Base-by-base conservation (phyloP, 2,113 vertebrate genomes). In the Calyptomena viridis region DNA sequence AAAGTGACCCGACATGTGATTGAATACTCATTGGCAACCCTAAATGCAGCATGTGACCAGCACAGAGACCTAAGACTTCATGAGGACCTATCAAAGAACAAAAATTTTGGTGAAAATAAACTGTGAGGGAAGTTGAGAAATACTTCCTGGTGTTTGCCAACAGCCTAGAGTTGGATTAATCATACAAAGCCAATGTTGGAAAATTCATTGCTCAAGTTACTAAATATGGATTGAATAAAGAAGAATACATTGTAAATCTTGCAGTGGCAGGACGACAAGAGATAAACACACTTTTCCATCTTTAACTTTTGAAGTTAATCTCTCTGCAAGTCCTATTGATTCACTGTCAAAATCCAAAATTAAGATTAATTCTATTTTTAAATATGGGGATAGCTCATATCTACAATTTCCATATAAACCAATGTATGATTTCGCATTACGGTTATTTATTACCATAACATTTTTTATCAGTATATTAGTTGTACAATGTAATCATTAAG, bases 281-380 rank as follows among this genome's bases (percentile, higher is more conserved):
- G 75, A 85, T 44, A 95, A 94, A 95, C 55, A 82, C 17, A 44
- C 13, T 94, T 85, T 77, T 77, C 85, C 76, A 92, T 83, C 72
- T 91, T 76, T 55, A 91, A 68, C 49, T 87, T 89, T 31, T 37
- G 20, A 85, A 90, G 64, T 30, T 47, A 66, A 39, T 90, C 30
- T 85, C 67, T 37, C 64, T 88, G 44, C 60, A 66, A 83, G 47
- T 86, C 68, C 53, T 78, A 86, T 19, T 56, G 87, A 93, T 91
- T 72, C 59, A 69, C 42, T 73, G 71, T 83, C 71, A 94, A 90
- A 93, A 94, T 52, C 18, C 52, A 88, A 77, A 88, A 58, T 56
- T 7, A 93, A 83, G 53, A 72, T 59, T 62, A 89, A 79, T 35
- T 75, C 33, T 77, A 12, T 74, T 89, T 94, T 90, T 79, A 82